Conservation (phyloP, 2,797 vertebrate genomes). For the Mallotus villosus region DNA sequence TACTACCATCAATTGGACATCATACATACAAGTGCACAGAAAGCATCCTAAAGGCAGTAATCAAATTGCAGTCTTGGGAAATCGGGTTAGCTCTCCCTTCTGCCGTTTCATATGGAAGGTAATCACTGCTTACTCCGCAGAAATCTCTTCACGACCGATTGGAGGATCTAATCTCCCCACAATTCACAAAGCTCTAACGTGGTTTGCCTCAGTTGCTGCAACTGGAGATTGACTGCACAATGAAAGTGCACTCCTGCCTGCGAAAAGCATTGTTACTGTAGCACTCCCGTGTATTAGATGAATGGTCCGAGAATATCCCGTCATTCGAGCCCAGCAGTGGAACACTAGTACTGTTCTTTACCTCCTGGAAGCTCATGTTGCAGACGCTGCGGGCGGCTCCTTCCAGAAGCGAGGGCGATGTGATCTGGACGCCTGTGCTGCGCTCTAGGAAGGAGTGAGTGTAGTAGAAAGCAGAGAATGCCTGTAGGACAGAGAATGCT, state of each 20-base stretch:
- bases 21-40: neutral
- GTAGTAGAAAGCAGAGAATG: constrained; percentile 84
- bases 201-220: constrained; percentile 6
- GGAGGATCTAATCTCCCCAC: neutral
- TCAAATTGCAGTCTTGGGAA: neutral
- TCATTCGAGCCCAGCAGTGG: constrained; percentile 17
- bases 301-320: constrained; percentile 1
- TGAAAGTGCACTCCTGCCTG: constrained; percentile 8
- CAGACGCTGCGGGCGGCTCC: constrained; percentile 61
- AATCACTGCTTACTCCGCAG: neutral
- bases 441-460: constrained; percentile 71
- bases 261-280: constrained; percentile 13
- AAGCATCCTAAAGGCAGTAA: neutral
- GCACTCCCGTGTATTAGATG: neutral
- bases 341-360: constrained; percentile 38
- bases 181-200: neutral
- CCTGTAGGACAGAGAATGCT: constrained; percentile 60
- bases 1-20: neutral
- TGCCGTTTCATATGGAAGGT: neutral
- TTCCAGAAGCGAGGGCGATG: constrained; percentile 59
- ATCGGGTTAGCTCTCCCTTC: neutral
- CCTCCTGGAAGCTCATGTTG: constrained; percentile 69
- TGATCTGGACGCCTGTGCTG: constrained; percentile 58
- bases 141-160: neutral
- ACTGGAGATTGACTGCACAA: neutral